Evolutionary conservation across 1,140 invertebrate genomes (phyloP).

Genomic region (Drosophila lacertosa): DNA sequence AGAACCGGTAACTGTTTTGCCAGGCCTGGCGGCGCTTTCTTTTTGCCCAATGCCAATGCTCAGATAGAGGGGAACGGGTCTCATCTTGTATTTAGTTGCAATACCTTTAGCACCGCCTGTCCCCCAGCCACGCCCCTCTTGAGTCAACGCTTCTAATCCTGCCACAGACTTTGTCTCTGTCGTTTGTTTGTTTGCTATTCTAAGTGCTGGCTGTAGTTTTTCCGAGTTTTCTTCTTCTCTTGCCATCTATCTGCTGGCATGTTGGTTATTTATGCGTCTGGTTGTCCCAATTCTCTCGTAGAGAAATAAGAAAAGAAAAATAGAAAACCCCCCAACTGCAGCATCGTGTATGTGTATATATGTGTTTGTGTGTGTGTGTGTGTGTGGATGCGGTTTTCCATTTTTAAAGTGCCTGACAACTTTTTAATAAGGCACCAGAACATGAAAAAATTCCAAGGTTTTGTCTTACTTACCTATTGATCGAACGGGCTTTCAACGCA

Average conservation of each 20-base stretch:
- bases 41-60: slow-evolving; percentile 58
- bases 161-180: slow-evolving; percentile 33
- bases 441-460: neutral
- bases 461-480: slow-evolving; percentile 62
- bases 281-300: slow-evolving; percentile 79
- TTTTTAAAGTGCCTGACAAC: slow-evolving; percentile 46
- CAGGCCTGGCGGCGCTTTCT: slow-evolving; percentile 61
- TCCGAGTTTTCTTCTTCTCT: slow-evolving; percentile 38
- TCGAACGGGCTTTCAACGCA: slow-evolving; percentile 36
- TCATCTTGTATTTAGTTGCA: slow-evolving; percentile 78
- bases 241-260: slow-evolving; percentile 57
- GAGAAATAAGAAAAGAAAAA: slow-evolving; percentile 11
- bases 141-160: slow-evolving; percentile 21
- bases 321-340: slow-evolving; percentile 41
- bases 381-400: slow-evolving; percentile 44
- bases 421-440: slow-evolving; percentile 68
- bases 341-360: too few species aligned
- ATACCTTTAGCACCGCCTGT: slow-evolving; percentile 36
- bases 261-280: slow-evolving; percentile 79
- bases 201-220: slow-evolving; percentile 67
- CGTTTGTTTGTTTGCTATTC: slow-evolving; percentile 70
- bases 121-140: neutral
- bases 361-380: too few species aligned
- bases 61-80: slow-evolving; percentile 11
- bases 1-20: slow-evolving; percentile 70